Percentiles rank a stretch among this genome's conserved stretches.
These are phyloP conservation scores for Drosophila nigrodunni DNA, from an alignment of 1,140 invertebrate genomes.

Conservation along the genomic window DNA sequence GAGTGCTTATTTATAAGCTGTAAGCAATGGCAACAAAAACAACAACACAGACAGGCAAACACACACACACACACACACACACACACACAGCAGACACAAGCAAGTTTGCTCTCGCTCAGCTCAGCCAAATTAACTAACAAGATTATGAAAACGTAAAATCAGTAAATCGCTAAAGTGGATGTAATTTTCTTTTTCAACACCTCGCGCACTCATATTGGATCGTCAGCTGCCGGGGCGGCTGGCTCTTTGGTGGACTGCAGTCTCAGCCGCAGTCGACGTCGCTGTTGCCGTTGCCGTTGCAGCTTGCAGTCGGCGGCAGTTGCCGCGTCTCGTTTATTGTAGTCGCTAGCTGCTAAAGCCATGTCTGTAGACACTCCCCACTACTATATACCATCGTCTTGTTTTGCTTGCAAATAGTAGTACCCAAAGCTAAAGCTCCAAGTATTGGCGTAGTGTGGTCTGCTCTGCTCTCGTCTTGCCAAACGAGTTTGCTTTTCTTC, in stretches of 20 bases:
- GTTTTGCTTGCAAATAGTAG: constrained; percentile 37
- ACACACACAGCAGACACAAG: constrained; percentile 33
- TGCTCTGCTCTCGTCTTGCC: constrained; percentile 51
- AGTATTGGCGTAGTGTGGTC: constrained; percentile 25
- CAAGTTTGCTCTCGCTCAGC: constrained; percentile 51
- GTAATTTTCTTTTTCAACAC: constrained; percentile 84
- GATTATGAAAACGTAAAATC: constrained; percentile 84
- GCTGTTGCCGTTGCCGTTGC: too few relatives aligned
- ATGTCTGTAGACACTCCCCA: constrained; percentile 49
- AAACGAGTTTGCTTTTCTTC: constrained; percentile 16
- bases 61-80: neutral
- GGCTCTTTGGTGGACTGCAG: constrained; percentile 59
- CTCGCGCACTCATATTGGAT: constrained; percentile 77
- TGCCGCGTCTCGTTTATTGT: constrained; percentile 37
- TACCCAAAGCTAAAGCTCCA: neutral
- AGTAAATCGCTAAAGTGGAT: constrained; percentile 83
- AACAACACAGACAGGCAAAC: neutral
- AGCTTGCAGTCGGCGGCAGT: neutral
- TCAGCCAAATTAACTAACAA: constrained; percentile 80
- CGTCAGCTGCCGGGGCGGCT: constrained; percentile 68
- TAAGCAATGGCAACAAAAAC: constrained; percentile 1
- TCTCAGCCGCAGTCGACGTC: too few relatives aligned
- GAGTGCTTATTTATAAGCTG: neutral
- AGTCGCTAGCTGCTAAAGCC: constrained; percentile 34
- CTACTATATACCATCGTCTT: constrained; percentile 53